Evolutionary conservation across 2,113 vertebrate species (phyloP), one percentile per base, ranked within the genome.

Genomic region (Nibea coibor): DNA sequence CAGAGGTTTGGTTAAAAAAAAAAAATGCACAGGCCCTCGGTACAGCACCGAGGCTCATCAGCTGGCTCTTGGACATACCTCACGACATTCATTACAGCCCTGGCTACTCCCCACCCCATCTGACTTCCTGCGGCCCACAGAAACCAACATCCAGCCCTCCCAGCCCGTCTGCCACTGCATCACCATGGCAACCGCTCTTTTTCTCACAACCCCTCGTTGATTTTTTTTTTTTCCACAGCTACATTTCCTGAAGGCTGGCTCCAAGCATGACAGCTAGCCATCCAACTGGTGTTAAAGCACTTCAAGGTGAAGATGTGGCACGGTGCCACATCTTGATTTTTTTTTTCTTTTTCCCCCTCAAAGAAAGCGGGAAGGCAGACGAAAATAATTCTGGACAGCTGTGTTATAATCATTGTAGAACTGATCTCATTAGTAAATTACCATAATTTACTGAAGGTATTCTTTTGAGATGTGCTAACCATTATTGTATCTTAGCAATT

Each of bases 351-450:
- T 5, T 16, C 3, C 0, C 5, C 24, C 22, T 0, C 2, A 20
- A 75, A 85, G 22, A 84, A 80, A 24, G 28, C 1, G n/a, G 20
- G 31, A 26, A 63, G 19, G 10, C 22, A 64, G 8, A 77, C 61
- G 56, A 73, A 77, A 80, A 80, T 24, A 53, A 80, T 63, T 65
- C 45, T n/a, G 35, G 67, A 74, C 86, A 87, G 85, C 85, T 90
- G 82, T 68, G 64, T 82, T 76, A 64, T 74, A 69, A 81, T 83
- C 59, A 77, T 90, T 88, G 80, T 50, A 73, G 31, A 78, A 77
- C 28, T 82, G 47, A 88, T 86, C 82, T 87, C 74, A 87, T 92
- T 84, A 91, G 45, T 87, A 72, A 84, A 92, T 92, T 89, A 85
- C 43, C 79, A 89, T 86, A 90, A 87, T 83, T 64, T 64, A 79